Evolutionary conservation across 2,797 vertebrate genomes (phyloP).

Genomic region (Gymnoscopelus braueri): DNA sequence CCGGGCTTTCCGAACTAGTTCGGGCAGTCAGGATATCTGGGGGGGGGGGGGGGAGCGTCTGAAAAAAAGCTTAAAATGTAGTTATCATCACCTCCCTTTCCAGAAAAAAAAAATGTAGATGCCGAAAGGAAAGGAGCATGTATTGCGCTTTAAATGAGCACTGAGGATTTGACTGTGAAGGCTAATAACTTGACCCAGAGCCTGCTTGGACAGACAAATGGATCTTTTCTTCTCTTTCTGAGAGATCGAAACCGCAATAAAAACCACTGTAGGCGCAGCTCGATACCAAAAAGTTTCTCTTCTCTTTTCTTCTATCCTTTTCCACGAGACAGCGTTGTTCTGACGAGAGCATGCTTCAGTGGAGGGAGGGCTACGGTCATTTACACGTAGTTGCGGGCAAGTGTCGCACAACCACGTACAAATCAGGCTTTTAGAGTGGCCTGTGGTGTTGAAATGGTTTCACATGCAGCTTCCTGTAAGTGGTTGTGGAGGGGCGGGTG

Average conservation of each 20-base stretch:
- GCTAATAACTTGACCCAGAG: background rate
- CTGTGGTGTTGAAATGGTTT: conserved; percentile 56
- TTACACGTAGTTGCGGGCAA: too few relatives aligned
- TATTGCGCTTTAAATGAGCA: too few relatives aligned
- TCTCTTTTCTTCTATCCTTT: conserved; percentile 37
- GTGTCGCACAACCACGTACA: too few relatives aligned
- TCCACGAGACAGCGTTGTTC: conserved; percentile 62
- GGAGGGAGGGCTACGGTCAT: conserved; percentile 46
- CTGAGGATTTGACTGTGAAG: too few relatives aligned
- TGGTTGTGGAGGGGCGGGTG: conserved; percentile 15
- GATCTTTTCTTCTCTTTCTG: conserved; percentile 46
- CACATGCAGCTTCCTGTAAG: conserved; percentile 79
- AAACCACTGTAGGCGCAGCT: conserved; percentile 73
- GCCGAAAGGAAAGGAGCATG: too few relatives aligned
- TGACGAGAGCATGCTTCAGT: conserved; percentile 77
- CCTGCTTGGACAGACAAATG: conserved; percentile 51
- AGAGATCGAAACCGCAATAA: conserved; percentile 60
- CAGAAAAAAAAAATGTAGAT: too few relatives aligned
- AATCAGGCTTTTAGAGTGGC: conserved; percentile 17
- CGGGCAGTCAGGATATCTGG: too few relatives aligned
- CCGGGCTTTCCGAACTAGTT: too few relatives aligned
- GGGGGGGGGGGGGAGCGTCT: too few relatives aligned
- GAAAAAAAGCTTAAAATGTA: too few relatives aligned
- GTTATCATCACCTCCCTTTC: too few relatives aligned
- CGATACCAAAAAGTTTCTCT: conserved; percentile 29